Conservation (phyloP, 1,140 invertebrate species). For the Heliconius hewitsoni region DNA sequence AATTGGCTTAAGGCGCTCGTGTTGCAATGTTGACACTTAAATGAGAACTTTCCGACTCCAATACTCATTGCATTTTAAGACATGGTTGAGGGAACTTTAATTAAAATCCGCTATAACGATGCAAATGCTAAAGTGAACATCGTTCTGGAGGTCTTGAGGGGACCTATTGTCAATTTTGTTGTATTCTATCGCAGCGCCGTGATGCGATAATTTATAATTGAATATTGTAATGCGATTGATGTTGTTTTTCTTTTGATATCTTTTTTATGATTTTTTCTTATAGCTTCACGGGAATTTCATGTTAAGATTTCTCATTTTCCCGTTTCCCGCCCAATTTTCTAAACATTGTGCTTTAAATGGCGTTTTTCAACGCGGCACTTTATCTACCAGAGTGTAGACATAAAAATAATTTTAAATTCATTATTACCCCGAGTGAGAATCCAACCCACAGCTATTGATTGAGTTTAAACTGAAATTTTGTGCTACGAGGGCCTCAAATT, state of each 20-base stretch:
- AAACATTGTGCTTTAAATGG: no score
- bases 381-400: no score
- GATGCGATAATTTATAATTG: slow-evolving; percentile 18
- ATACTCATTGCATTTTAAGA: slow-evolving; percentile 30
- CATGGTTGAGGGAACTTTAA: slow-evolving; percentile 31
- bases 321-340: no score
- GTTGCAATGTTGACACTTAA: slow-evolving; percentile 26
- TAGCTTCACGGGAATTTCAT: no score
- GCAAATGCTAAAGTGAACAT: slow-evolving; percentile 31
- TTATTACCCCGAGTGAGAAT: no score
- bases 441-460: no score
- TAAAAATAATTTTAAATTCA: no score
- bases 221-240: slow-evolving; percentile 7
- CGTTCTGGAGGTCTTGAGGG: slow-evolving; percentile 24
- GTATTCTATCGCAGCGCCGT: not conserved
- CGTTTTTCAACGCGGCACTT: no score
- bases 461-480: no score
- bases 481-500: no score
- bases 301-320: no score
- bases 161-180: slow-evolving; percentile 11
- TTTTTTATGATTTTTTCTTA: not conserved
- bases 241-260: not conserved
- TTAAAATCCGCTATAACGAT: slow-evolving; percentile 33
- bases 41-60: slow-evolving; percentile 23
- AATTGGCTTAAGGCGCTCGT: slow-evolving; percentile 1